Evolutionary conservation across 2,797 vertebrate genomes (phyloP), one percentile per base, ranked within the genome.

Genomic region (Nothura maculosa): DNA sequence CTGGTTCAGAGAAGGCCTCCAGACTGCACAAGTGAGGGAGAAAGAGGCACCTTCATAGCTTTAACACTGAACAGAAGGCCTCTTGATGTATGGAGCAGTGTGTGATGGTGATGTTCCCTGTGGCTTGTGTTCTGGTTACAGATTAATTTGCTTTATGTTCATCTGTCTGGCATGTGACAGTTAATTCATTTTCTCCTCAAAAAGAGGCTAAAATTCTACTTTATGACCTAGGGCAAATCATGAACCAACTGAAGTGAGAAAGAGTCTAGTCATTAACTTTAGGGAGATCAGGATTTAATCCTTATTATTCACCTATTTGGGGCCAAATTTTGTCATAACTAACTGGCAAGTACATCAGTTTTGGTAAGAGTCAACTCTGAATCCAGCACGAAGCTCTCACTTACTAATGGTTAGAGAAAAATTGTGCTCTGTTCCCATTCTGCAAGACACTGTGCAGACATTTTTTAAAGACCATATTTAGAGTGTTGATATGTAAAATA

Each of bases 181-280:
- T 95, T 95, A 95, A 97, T 97, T 96, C 88, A 96, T 97, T 97
- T 97, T 96, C 63, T 91, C 60, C 86, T 94, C 90, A 95, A 96
- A 96, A 10, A 94, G 63, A 92, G 90, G 82, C 77, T 94, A 79
- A 43, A 91, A 66, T 89, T 89, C 63, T 96, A 92, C 85, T 77
- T 57, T 48, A 60, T 13, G 48, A 86, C 86, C 93, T 78, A 82
- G 40, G 67, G 70, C 93, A 92, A 93, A 88, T 89, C 43, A 34
- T 86, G 77, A 70, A 66, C 73, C 30, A 66, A 8, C 2, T 30
- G 74, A 89, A 68, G 38, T n/a, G 45, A 72, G 70, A 50, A 88
- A 42, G 30, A 76, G 5, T 6, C 25, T 93, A 67, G 47, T 15
- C 40, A 16, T 67, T 79, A 83, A 69, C 45, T 74, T 85, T 50